phyloP scores from a whole-genome alignment of 53 echinoderm and acorn worm genomes.

The Luidia sarsii region DNA sequence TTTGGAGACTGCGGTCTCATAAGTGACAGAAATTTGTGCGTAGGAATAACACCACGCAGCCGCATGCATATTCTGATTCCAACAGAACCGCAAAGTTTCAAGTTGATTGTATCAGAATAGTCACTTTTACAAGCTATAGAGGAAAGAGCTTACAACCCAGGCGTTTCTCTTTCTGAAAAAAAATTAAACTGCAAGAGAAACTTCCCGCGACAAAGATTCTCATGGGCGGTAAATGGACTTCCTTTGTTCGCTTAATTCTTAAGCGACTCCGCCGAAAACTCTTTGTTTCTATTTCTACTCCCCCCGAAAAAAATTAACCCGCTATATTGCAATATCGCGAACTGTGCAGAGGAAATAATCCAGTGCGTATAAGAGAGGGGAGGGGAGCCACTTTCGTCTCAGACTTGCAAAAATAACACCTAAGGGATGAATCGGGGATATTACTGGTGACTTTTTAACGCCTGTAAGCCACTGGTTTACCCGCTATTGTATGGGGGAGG shows the following conservation, averaged over 20 bases:
- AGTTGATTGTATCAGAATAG: too few relatives aligned
- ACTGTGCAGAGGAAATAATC: too few relatives aligned
- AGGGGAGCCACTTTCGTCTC: conserved; percentile 35
- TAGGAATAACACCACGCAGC: too few relatives aligned
- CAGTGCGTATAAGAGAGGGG: background rate
- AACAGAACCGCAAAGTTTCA: too few relatives aligned
- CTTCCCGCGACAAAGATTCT: too few relatives aligned
- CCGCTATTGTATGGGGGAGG: conserved; percentile 16
- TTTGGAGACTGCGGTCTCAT: too few relatives aligned
- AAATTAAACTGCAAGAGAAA: too few relatives aligned
- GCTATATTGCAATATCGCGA: background rate
- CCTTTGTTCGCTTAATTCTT: conserved; percentile 2
- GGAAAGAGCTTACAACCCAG: too few relatives aligned
- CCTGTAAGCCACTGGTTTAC: conserved; percentile 25
- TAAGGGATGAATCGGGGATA: background rate
- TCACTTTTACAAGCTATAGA: too few relatives aligned
- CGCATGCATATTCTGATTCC: too few relatives aligned
- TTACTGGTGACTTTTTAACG: conserved; percentile 23
- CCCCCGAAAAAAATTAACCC: conserved; percentile 9
- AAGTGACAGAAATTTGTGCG: too few relatives aligned
- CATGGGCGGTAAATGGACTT: background rate
- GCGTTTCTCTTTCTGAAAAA: too few relatives aligned
- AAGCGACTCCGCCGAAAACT: background rate
- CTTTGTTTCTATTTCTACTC: conserved; percentile 12
- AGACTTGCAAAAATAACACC: conserved; percentile 42